Evolutionary conservation across 2,888 invertebrate species (phyloP), one percentile per base, ranked within the genome.

Genomic region (Salticus scenicus): DNA sequence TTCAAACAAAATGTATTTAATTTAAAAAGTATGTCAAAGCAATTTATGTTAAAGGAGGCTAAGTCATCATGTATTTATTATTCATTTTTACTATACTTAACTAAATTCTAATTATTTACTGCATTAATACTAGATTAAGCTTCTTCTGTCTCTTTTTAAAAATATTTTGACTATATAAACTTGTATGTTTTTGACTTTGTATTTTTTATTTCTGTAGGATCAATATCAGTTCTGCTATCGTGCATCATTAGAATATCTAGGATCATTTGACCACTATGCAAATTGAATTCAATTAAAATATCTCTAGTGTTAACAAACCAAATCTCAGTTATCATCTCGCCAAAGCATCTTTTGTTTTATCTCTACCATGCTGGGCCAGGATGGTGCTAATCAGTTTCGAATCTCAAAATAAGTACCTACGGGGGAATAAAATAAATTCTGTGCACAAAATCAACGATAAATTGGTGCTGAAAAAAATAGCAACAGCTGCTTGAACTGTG

Each of bases 181-280:
- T n/a, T n/a, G n/a, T n/a, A n/a, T n/a, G n/a, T n/a, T n/a, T n/a
- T n/a, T n/a, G n/a, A n/a, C n/a, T 37, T 37, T 37, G 7, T 37
- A 37, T 10, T 10, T 10, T 20, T 51, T 69, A 77, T 8, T 41
- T 42, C 77, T 81, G 0, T 31, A 88, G 88, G 98, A 99, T 93
- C 99, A 99, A 92, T 99, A 99, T 93, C 98, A 99, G 92, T 99
- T 99, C 93, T 98, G 99, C 93, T 99, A 99, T 93, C 95, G 98
- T 90, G 98, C 99, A 87, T 98, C 98, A 90, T 94, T 99, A 91
- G 99, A 99, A 92, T 99, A 99, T 93, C 94, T 99, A 91, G 97
- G 98, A 89, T 98, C 98, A 30, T 99, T 98, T 92, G 98, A 98
- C 93, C 98, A 98, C 92, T 97, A 97, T 87, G 87, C 89, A 76